Evolutionary conservation across 2,797 vertebrate species (phyloP).

Genomic region (Syngnathus rostellatus): DNA sequence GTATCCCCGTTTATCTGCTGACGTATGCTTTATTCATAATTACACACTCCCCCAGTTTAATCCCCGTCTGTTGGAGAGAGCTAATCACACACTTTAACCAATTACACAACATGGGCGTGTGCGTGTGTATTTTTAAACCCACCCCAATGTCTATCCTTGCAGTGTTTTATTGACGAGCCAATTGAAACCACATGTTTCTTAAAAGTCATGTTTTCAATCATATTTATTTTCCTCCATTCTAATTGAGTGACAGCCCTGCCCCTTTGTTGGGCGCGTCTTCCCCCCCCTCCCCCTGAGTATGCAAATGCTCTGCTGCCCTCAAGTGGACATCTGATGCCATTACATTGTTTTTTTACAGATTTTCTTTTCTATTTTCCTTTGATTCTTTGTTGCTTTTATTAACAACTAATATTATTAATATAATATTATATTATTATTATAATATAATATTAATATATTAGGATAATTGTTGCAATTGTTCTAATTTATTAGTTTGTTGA

Average conservation of each 20-base stretch:
- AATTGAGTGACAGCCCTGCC: background rate
- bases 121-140: background rate
- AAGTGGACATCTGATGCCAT: background rate
- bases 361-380: too few species aligned
- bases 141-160: background rate
- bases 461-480: too few species aligned
- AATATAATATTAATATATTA: too few species aligned
- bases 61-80: constrained; percentile 57
- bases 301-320: background rate
- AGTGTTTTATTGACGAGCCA: background rate
- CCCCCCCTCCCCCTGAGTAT: too few species aligned
- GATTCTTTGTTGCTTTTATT: too few species aligned
- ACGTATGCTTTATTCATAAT: constrained; percentile 59
- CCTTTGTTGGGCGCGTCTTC: background rate
- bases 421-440: too few species aligned
- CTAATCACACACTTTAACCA: constrained; percentile 55
- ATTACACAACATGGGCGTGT: constrained; percentile 17
- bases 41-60: constrained; percentile 50
- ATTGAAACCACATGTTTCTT: background rate
- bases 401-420: too few species aligned
- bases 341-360: background rate
- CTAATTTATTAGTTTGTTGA: too few species aligned
- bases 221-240: background rate
- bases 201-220: background rate
- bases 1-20: constrained; percentile 52